Percentiles rank a stretch among this genome's conserved stretches.
phyloP scores from a whole-genome alignment of 2,888 invertebrate genomes.

The Dynastes hyllus region DNA sequence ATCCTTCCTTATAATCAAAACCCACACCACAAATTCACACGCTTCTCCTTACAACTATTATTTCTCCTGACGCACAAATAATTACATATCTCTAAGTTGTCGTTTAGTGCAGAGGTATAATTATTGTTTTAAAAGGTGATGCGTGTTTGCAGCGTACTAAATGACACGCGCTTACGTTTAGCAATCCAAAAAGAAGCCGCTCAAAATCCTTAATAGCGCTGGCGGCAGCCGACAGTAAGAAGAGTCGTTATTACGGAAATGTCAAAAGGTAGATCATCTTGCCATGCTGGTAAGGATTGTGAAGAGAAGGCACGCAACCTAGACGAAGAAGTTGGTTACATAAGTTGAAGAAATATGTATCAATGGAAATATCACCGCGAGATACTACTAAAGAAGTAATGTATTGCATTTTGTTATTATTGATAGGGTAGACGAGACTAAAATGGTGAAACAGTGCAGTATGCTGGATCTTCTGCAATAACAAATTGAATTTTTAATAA shows the following conservation, averaged over 20 bases:
- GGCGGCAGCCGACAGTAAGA: background rate
- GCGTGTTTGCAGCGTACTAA: constrained; percentile 25
- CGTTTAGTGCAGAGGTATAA: constrained; percentile 31
- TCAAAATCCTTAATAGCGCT: constrained; percentile 1
- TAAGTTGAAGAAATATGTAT: constrained; percentile 16
- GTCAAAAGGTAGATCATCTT: constrained; percentile 20
- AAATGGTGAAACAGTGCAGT: no score
- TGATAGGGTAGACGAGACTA: no score
- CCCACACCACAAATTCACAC: background rate
- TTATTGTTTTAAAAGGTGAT: constrained; percentile 37
- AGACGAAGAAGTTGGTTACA: background rate
- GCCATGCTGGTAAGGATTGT: background rate
- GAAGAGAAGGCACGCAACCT: constrained; percentile 12
- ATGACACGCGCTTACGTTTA: constrained; percentile 36
- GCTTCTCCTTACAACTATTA: constrained; percentile 13
- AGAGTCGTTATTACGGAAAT: background rate
- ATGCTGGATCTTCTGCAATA: no score
- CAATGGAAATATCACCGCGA: constrained; percentile 11
- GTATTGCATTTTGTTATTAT: no score
- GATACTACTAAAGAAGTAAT: background rate
- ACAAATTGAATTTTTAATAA: no score
- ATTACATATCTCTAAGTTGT: constrained; percentile 31
- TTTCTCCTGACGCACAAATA: constrained; percentile 4
- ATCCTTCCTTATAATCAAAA: background rate
- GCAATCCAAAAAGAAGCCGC: constrained; percentile 7